Percentiles rank a stretch among this genome's conserved stretches.
Conservation (phyloP, 2,797 vertebrate species). For the Calcarius lapponicus region DNA sequence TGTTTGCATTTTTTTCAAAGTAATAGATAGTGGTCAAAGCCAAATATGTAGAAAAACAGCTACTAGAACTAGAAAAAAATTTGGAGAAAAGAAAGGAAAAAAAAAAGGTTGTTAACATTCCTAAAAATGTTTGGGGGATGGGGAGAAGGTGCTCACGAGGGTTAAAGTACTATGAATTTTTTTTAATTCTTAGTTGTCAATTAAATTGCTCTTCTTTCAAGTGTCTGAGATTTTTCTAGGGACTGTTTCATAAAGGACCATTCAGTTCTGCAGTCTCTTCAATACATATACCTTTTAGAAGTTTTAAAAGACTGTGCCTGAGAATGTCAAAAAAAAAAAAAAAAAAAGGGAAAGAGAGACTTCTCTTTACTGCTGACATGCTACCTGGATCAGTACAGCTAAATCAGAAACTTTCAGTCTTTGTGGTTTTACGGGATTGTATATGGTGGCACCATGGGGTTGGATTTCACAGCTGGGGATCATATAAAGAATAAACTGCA, state of each 20-base stretch:
- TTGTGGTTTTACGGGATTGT: constrained; percentile 10
- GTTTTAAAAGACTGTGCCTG: not conserved
- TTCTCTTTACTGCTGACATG: not conserved
- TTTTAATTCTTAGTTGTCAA: not conserved
- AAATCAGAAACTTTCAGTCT: constrained; percentile 29
- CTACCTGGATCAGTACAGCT: not conserved
- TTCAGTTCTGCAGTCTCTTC: not conserved
- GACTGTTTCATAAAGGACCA: not conserved
- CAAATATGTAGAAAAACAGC: constrained; percentile 44
- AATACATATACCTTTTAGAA: not conserved
- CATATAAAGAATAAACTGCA: not conserved
- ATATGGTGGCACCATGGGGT: not conserved
- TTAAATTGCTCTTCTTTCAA: not conserved
- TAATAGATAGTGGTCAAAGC: constrained; percentile 38
- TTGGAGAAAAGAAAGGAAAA: not conserved
- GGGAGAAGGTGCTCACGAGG: not conserved
- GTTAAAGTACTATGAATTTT: not conserved
- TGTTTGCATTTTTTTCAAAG: constrained; percentile 53
- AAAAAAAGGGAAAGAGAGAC: not conserved
- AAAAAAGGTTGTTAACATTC: not conserved
- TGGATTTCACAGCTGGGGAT: constrained; percentile 28
- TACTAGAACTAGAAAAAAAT: not conserved
- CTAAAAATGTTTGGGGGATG: not conserved
- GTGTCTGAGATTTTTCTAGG: not conserved
- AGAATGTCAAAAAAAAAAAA: not conserved